Evolutionary conservation across 2,888 invertebrate genomes (phyloP).

Genomic region (Lasioglossum pauxillum): DNA sequence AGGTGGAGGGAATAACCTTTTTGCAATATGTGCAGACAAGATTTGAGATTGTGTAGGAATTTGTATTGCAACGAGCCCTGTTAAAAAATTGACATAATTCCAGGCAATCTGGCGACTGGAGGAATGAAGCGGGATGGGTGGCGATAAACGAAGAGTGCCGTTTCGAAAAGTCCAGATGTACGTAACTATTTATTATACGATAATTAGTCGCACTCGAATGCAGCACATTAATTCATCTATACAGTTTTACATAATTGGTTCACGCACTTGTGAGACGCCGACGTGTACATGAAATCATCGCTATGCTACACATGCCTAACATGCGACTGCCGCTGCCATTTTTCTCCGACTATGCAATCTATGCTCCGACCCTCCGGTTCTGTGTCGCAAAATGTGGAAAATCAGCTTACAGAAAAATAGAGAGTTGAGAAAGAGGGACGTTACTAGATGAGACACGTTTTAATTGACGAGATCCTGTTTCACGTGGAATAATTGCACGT

Average conservation of each 20-base stretch:
- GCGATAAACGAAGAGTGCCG: slow-evolving; percentile 13
- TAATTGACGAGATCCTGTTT: slow-evolving; percentile 42
- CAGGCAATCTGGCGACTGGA: neutral
- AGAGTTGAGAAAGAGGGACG: neutral
- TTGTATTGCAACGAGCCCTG: neutral
- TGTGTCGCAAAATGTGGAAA: slow-evolving; percentile 35
- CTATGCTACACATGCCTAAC: slow-evolving; percentile 68
- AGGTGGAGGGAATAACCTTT: no score
- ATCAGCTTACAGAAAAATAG: neutral
- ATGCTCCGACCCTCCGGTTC: slow-evolving; percentile 3
- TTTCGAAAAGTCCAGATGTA: slow-evolving; percentile 65
- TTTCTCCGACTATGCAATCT: slow-evolving; percentile 46
- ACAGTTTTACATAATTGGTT: slow-evolving; percentile 72
- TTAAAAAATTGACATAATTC: neutral
- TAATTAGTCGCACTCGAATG: slow-evolving; percentile 71
- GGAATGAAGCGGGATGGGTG: neutral
- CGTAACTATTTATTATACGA: slow-evolving; percentile 74
- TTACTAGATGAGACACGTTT: slow-evolving; percentile 11
- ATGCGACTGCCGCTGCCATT: slow-evolving; percentile 54
- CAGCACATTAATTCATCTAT: slow-evolving; percentile 74
- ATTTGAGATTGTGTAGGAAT: neutral
- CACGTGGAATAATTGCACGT: neutral
- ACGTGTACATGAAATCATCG: slow-evolving; percentile 69
- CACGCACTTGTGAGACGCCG: slow-evolving; percentile 61
- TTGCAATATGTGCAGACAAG: neutral